Conservation (phyloP, 2,113 vertebrate species). For the Myotis davidii region DNA sequence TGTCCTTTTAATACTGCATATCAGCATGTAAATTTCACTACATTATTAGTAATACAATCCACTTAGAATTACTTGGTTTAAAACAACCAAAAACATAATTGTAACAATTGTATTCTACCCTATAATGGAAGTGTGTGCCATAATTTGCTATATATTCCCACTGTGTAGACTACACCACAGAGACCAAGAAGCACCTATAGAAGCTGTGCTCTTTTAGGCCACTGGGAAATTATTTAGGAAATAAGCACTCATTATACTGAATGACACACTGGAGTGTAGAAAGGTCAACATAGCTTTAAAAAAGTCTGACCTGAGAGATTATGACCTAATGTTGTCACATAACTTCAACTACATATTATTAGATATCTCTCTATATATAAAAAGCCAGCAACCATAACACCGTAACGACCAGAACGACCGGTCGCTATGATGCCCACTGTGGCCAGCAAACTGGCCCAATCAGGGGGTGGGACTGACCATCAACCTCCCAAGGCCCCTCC, state of each 20-base stretch:
- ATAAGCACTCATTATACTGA: background rate
- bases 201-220: background rate
- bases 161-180: background rate
- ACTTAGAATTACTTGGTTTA: constrained; percentile 30
- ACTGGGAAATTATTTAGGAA: background rate
- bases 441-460: too few relatives aligned
- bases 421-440: too few relatives aligned
- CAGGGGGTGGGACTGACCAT: too few relatives aligned
- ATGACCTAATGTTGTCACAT: background rate
- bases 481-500: too few relatives aligned
- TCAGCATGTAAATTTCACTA: background rate
- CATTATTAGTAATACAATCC: background rate
- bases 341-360: background rate
- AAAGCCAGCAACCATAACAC: too few relatives aligned
- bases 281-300: constrained; percentile 23
- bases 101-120: background rate
- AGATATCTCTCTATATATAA: background rate
- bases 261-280: background rate
- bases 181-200: background rate
- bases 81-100: constrained; percentile 22
- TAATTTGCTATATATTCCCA: background rate
- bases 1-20: constrained; percentile 6
- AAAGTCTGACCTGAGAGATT: background rate
- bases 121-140: background rate
- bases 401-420: accelerated